Percentiles rank a stretch among this genome's conserved stretches.
These are phyloP conservation scores for Leptobrachium leishanense DNA, from an alignment of 2,113 vertebrate species.

Conservation along the genomic window DNA sequence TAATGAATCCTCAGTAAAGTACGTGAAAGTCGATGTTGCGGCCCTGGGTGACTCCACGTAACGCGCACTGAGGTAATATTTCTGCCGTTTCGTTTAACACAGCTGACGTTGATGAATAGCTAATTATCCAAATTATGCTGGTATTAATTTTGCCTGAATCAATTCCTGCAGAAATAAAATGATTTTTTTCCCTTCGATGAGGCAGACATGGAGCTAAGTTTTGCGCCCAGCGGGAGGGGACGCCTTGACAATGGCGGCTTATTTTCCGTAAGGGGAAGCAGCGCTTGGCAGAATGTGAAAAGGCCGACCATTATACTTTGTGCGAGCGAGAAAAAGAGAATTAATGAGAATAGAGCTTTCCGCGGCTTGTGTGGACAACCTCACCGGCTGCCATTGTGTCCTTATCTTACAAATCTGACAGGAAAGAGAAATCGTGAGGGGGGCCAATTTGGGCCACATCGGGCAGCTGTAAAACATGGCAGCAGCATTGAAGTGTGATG, in stretches of 20 bases:
- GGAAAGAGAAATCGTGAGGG: no score
- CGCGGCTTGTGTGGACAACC: not conserved
- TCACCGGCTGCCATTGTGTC: no score
- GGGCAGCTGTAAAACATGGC: no score
- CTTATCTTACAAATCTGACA: no score
- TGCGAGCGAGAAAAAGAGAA: conserved; percentile 72
- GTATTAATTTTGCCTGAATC: conserved; percentile 80
- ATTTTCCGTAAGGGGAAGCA: not conserved
- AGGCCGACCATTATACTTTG: conserved; percentile 72
- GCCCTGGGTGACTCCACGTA: not conserved
- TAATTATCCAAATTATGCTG: conserved; percentile 83
- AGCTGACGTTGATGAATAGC: conserved; percentile 80
- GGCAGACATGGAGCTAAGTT: conserved; percentile 13
- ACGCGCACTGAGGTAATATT: conserved; percentile 75
- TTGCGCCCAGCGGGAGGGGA: conserved; percentile 8
- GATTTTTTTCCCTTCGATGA: conserved; percentile 9
- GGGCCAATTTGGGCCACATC: no score
- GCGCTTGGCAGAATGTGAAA: conserved; percentile 54
- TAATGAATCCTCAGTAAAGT: no score
- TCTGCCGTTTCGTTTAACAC: conserved; percentile 78
- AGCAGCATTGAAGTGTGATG: no score
- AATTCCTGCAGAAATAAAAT: conserved; percentile 60
- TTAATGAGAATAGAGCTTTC: conserved; percentile 66
- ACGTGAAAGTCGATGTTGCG: no score
- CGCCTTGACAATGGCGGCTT: conserved; percentile 65